phyloP scores from a whole-genome alignment of 2,797 vertebrate species.

The Crocidura indochinensis region DNA sequence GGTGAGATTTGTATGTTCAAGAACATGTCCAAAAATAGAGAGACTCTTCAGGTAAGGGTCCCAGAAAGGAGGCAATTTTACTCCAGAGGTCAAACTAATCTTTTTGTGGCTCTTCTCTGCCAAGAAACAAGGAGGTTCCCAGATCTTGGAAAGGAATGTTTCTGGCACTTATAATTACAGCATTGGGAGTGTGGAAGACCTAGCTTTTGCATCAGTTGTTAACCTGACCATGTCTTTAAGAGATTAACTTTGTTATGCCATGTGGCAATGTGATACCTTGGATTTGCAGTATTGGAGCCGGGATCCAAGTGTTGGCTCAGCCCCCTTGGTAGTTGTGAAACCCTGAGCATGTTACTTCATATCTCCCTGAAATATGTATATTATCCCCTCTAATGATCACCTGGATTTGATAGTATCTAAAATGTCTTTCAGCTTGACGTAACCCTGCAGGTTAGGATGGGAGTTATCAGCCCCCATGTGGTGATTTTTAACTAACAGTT shows the following conservation, averaged over 20 bases:
- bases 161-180: not conserved
- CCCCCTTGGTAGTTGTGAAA: slow-evolving; percentile 32
- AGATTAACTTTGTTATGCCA: not conserved
- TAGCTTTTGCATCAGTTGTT: not conserved
- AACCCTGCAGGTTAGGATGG: not conserved
- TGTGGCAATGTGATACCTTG: slow-evolving; percentile 19
- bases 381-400: not conserved
- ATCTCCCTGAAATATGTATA: not conserved
- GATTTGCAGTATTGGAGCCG: slow-evolving; percentile 23
- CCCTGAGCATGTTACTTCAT: slow-evolving; percentile 19
- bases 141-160: not conserved
- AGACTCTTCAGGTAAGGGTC: not conserved
- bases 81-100: not conserved
- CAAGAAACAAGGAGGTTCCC: not conserved
- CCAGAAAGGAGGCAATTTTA: not conserved
- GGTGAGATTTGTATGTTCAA: not conserved
- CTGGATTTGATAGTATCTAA: slow-evolving; percentile 50
- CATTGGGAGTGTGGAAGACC: slow-evolving; percentile 5
- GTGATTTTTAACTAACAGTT: not conserved
- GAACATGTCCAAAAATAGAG: not conserved
- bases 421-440: slow-evolving; percentile 7
- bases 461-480: not conserved
- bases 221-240: slow-evolving; percentile 46
- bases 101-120: not conserved
- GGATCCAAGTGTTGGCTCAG: slow-evolving; percentile 40